These are phyloP conservation scores for Morone chrysops DNA, from an alignment of 2,113 vertebrate genomes.

Conservation along the genomic window DNA sequence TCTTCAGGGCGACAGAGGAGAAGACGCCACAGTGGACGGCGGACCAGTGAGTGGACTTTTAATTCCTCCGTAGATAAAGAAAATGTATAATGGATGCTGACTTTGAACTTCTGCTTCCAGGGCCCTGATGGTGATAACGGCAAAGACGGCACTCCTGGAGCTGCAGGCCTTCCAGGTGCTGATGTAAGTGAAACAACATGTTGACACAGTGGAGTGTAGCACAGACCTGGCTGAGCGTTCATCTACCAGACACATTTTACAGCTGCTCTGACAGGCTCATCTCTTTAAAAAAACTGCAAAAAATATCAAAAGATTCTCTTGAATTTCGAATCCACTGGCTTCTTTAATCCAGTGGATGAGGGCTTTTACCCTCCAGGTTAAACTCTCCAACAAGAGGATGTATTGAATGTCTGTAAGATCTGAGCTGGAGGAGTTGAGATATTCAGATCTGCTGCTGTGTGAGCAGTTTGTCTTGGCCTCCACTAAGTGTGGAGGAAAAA, in stretches of 20 bases:
- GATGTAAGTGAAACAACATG: slow-evolving; percentile 87
- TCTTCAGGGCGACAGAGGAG: slow-evolving; percentile 92
- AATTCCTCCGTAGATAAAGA: background rate
- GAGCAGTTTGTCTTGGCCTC: slow-evolving; percentile 67
- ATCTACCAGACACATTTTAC: background rate
- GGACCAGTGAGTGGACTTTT: slow-evolving; percentile 85
- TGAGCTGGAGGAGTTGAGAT: slow-evolving; percentile 36
- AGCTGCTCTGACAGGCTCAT: background rate
- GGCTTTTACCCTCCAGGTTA: background rate
- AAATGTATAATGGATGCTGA: background rate
- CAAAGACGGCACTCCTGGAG: slow-evolving; percentile 87
- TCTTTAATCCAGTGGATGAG: slow-evolving; percentile 3
- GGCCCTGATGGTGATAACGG: slow-evolving; percentile 90
- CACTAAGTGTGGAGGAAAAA: background rate
- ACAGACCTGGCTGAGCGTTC: background rate
- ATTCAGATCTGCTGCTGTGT: slow-evolving; percentile 54
- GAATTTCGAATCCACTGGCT: background rate
- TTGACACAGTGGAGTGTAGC: background rate
- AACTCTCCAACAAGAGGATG: slow-evolving; percentile 5
- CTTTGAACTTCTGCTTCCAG: slow-evolving; percentile 75
- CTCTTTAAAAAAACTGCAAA: background rate
- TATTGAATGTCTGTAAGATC: slow-evolving; percentile 38
- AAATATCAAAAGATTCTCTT: background rate
- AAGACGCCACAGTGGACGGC: slow-evolving; percentile 85
- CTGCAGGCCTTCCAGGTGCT: slow-evolving; percentile 89